A percentile compares a stretch with the other conserved stretches of the same genome.
Conservation (phyloP, 1,140 invertebrate genomes). For the Drosophila oshimai region DNA sequence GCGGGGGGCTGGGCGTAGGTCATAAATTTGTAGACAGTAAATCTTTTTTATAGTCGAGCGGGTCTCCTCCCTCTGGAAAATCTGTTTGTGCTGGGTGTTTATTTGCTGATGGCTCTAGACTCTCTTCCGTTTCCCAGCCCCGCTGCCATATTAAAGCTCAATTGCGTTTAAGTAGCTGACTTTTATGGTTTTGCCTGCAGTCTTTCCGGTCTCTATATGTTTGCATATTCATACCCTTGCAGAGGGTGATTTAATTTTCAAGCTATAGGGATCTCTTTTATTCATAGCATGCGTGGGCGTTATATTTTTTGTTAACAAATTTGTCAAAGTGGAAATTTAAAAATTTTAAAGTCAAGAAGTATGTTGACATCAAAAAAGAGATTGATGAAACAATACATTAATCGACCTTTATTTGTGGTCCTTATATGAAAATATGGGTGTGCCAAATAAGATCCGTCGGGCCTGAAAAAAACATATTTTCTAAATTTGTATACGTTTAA, state of each 20-base stretch:
- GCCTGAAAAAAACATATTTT: too few species aligned
- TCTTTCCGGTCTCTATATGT: slow-evolving; percentile 8
- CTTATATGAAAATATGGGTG: too few species aligned
- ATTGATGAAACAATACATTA: too few species aligned
- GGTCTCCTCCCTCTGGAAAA: slow-evolving; percentile 21
- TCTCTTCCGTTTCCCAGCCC: neutral
- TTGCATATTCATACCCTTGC: slow-evolving; percentile 6
- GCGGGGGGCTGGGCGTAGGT: slow-evolving; percentile 23
- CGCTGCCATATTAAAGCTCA: slow-evolving; percentile 57
- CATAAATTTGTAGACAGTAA: slow-evolving; percentile 71
- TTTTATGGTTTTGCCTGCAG: slow-evolving; percentile 66
- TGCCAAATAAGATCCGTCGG: too few species aligned
- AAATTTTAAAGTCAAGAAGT: too few species aligned
- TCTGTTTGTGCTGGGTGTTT: slow-evolving; percentile 49
- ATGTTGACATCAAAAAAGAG: too few species aligned
- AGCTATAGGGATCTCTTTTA: too few species aligned
- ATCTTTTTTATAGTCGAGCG: slow-evolving; percentile 65
- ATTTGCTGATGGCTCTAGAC: slow-evolving; percentile 42
- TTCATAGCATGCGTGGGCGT: neutral
- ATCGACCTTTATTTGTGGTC: too few species aligned
- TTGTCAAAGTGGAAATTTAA: too few species aligned
- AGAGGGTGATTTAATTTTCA: neutral
- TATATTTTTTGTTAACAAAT: too few species aligned
- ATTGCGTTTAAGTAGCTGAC: slow-evolving; percentile 75
- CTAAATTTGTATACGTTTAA: too few species aligned